These are phyloP conservation scores for Ochropacha duplaris DNA, from an alignment of 2,888 invertebrate species.

Conservation along the genomic window DNA sequence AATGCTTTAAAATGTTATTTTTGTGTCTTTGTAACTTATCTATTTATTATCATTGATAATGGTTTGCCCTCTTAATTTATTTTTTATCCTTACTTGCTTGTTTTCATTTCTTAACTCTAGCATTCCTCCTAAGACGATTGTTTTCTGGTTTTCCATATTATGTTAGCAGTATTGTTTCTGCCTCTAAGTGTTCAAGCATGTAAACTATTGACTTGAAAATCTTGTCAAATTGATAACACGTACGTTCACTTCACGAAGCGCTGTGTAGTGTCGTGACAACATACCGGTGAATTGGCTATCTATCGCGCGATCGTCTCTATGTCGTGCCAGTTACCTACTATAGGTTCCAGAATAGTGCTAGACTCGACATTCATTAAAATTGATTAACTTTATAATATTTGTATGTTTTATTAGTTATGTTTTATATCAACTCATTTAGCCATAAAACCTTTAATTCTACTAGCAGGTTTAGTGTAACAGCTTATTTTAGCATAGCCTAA, in stretches of 20 bases:
- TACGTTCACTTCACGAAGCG: conserved; percentile 5
- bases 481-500: too few species aligned
- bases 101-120: too few species aligned
- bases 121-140: too few species aligned
- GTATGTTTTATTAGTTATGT: too few species aligned
- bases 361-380: neutral
- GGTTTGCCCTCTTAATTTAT: too few species aligned
- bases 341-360: conserved; percentile 24
- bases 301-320: conserved; percentile 35
- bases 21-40: neutral
- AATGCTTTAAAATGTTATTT: neutral
- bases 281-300: conserved; percentile 31
- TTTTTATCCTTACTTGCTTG: too few species aligned
- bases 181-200: too few species aligned
- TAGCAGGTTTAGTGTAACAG: too few species aligned
- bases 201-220: neutral
- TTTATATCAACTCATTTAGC: too few species aligned
- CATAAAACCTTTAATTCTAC: too few species aligned
- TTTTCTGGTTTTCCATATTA: too few species aligned
- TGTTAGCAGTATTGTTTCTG: too few species aligned
- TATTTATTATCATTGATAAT: neutral
- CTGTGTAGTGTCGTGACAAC: conserved; percentile 42
- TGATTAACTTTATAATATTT: neutral
- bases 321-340: conserved; percentile 26
- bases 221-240: conserved; percentile 5